A percentile compares a stretch with the other conserved stretches of the same genome.
These are phyloP conservation scores for Hipparchia sbordonii DNA, from an alignment of 2,888 invertebrate genomes.

Conservation along the genomic window DNA sequence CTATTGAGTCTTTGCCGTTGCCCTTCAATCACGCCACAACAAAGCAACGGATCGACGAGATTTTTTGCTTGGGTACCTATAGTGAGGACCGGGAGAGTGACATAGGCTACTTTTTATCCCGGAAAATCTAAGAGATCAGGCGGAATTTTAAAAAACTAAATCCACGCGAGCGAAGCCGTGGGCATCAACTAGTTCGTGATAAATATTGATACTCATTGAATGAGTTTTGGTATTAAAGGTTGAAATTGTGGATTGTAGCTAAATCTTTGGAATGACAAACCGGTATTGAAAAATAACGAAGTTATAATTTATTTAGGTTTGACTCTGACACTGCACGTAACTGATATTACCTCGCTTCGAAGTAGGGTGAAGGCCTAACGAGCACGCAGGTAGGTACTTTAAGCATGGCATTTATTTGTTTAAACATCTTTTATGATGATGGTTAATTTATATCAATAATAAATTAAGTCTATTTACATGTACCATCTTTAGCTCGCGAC, in stretches of 20 bases:
- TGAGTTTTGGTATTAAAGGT: neutral
- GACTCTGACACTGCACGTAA: constrained; percentile 31
- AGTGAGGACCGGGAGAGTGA: too few relatives aligned
- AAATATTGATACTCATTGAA: neutral
- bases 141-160: too few relatives aligned
- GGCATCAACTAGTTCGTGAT: neutral
- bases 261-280: neutral
- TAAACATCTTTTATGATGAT: neutral
- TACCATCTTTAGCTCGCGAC: too few relatives aligned
- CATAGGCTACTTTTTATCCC: too few relatives aligned
- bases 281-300: neutral
- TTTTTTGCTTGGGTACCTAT: too few relatives aligned
- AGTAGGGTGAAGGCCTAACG: constrained; percentile 31
- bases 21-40: too few relatives aligned
- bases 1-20: too few relatives aligned
- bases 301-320: constrained; percentile 23
- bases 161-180: too few relatives aligned
- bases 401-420: neutral
- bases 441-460: neutral
- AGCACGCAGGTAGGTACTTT: constrained; percentile 21
- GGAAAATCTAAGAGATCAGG: too few relatives aligned
- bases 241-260: neutral
- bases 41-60: too few relatives aligned
- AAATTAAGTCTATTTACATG: neutral
- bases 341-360: constrained; percentile 21